Conservation (phyloP, 2,888 invertebrate species). For the Venustoraphidia nigricollis region DNA sequence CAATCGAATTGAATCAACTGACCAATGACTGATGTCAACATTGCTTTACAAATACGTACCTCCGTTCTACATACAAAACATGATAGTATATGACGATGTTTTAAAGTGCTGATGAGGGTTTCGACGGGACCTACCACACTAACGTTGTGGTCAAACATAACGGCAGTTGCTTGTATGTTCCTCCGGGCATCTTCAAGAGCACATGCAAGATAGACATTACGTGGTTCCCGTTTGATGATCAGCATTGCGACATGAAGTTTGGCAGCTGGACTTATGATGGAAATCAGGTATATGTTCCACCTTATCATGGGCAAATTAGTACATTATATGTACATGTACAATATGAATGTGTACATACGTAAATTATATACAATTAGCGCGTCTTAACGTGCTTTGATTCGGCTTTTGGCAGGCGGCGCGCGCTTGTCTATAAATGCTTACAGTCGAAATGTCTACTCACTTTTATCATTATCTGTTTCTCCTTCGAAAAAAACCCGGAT, state of each 20-base stretch:
- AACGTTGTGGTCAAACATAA: conserved; percentile 98
- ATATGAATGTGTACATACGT: not conserved
- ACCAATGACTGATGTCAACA: too few relatives aligned
- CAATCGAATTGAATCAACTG: too few relatives aligned
- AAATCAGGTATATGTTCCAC: conserved; percentile 57
- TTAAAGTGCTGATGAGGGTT: conserved; percentile 97
- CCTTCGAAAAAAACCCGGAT: too few relatives aligned
- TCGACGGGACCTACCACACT: conserved; percentile 99
- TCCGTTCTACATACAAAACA: too few relatives aligned
- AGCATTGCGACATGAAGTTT: conserved; percentile 99
- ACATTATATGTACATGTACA: not conserved
- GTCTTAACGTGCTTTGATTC: too few relatives aligned
- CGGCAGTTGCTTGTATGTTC: conserved; percentile 98
- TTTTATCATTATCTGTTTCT: too few relatives aligned
- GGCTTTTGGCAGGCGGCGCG: too few relatives aligned
- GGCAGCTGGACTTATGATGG: conserved; percentile 99
- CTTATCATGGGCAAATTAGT: too few relatives aligned
- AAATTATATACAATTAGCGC: not conserved
- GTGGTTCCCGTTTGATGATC: conserved; percentile 99
- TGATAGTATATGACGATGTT: conserved; percentile 19
- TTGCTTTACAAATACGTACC: too few relatives aligned
- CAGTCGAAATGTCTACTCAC: too few relatives aligned
- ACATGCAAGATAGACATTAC: conserved; percentile 99
- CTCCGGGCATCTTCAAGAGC: conserved; percentile 99
- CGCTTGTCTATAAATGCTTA: too few relatives aligned